Conservation (phyloP, 2,797 vertebrate genomes). For the Acanthurus leucopareius region DNA sequence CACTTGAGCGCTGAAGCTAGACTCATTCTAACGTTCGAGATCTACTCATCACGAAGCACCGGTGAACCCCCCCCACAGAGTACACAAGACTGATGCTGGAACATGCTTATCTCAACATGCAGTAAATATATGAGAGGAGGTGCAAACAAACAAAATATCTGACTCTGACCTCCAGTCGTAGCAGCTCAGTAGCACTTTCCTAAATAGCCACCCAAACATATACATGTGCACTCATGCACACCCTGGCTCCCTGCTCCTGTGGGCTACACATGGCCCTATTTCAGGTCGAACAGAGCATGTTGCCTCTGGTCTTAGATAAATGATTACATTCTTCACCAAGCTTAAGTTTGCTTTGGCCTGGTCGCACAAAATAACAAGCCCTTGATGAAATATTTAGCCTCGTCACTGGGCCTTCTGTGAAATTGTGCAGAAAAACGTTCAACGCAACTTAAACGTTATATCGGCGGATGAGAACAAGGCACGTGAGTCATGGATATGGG, state of each 20-base stretch:
- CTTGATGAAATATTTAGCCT: conserved; percentile 78
- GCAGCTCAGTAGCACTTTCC: conserved; percentile 51
- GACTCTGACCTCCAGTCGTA: conserved; percentile 45
- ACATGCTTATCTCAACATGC: conserved; percentile 48
- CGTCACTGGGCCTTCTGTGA: conserved; percentile 66
- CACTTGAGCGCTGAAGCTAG: conserved; percentile 14
- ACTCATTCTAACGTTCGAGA: neutral
- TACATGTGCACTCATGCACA: conserved; percentile 62
- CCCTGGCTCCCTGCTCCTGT: conserved; percentile 54
- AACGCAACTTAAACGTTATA: conserved; percentile 61
- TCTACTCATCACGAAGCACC: conserved; percentile 12
- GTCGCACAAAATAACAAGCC: conserved; percentile 75
- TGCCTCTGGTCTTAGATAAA: conserved; percentile 82
- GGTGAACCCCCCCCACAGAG: conserved; percentile 16
- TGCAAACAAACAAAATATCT: conserved; percentile 58
- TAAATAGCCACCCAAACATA: conserved; percentile 51
- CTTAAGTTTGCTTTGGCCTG: conserved; percentile 82
- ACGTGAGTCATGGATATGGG: conserved; percentile 71
- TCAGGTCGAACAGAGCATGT: conserved; percentile 83
- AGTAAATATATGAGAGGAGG: conserved; percentile 52
- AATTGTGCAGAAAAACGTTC: conserved; percentile 79
- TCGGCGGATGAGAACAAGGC: conserved; percentile 54
- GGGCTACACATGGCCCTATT: conserved; percentile 73
- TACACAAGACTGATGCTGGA: conserved; percentile 26
- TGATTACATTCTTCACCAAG: conserved; percentile 81